These are phyloP conservation scores for Apodemia duryi DNA, from an alignment of 2,888 invertebrate species.

Conservation along the genomic window DNA sequence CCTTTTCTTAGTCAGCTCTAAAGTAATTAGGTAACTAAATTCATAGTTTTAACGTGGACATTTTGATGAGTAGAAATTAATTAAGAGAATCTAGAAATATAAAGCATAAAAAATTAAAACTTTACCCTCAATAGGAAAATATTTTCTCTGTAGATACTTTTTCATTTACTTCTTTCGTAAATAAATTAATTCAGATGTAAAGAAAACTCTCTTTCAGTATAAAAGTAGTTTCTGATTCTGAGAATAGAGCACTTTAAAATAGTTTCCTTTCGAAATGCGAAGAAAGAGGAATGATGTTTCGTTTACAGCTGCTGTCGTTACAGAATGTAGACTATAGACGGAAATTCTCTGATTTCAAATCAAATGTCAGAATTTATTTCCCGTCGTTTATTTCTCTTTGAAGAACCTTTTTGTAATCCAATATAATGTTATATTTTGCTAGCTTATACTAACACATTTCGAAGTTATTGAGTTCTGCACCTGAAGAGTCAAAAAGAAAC, in stretches of 20 bases:
- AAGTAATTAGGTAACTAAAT: too few species aligned
- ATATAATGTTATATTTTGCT: neutral
- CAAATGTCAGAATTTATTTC: constrained; percentile 1
- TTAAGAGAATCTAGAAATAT: too few species aligned
- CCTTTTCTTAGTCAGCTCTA: too few species aligned
- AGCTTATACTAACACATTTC: too few species aligned
- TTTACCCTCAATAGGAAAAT: too few species aligned
- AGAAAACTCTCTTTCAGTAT: constrained; percentile 17
- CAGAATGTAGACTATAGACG: neutral
- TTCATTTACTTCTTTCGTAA: neutral
- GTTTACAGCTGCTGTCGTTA: constrained; percentile 27
- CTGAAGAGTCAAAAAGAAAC: too few species aligned
- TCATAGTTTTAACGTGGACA: too few species aligned
- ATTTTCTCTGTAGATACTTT: too few species aligned
- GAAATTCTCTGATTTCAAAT: constrained; percentile 17
- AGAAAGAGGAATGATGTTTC: constrained; percentile 38
- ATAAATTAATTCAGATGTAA: constrained; percentile 5
- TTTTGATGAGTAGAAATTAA: too few species aligned
- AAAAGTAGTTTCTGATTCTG: constrained; percentile 23
- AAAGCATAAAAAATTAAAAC: too few species aligned
- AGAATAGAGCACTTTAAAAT: constrained; percentile 39
- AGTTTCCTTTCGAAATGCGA: constrained; percentile 36
- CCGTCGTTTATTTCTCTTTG: neutral
- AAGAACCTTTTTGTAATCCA: neutral
- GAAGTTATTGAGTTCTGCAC: too few species aligned